Conservation (phyloP, 2,888 invertebrate species). For the Xestia ashworthii region DNA sequence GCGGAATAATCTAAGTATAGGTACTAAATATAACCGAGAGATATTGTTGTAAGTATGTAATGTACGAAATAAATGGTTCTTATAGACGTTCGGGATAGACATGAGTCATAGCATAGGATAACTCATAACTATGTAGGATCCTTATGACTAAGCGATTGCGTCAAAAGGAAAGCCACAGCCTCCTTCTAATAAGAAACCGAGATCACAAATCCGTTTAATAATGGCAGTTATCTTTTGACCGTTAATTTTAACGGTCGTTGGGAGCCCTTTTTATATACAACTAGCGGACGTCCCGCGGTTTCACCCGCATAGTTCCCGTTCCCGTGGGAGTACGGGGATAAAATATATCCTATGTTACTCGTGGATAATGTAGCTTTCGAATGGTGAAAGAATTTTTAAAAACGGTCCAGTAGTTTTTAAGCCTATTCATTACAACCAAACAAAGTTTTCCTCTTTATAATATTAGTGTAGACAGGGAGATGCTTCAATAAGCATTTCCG, state of each 20-base stretch:
- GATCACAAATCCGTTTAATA: conserved; percentile 5
- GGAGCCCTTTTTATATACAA: neutral
- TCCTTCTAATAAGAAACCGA: neutral
- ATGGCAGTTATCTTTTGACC: conserved; percentile 2
- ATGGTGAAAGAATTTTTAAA: no score
- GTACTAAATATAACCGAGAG: neutral
- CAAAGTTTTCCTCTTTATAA: no score
- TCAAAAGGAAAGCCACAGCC: neutral
- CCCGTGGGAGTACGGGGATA: no score
- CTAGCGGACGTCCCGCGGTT: no score
- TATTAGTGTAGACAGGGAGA: neutral
- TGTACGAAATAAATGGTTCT: neutral
- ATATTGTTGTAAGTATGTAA: neutral
- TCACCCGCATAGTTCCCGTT: no score
- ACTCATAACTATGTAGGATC: neutral
- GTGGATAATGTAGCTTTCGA: no score
- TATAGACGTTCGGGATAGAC: neutral
- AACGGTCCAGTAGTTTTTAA: no score
- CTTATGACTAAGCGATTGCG: conserved; percentile 29
- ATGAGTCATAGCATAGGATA: conserved; percentile 19
- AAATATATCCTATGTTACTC: no score
- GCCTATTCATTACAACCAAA: no score
- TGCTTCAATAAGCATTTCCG: neutral
- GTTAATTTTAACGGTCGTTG: neutral
- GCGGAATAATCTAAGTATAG: conserved; percentile 33